These are phyloP conservation scores for Merodon equestris DNA, from an alignment of 2,888 invertebrate genomes.

Conservation along the genomic window DNA sequence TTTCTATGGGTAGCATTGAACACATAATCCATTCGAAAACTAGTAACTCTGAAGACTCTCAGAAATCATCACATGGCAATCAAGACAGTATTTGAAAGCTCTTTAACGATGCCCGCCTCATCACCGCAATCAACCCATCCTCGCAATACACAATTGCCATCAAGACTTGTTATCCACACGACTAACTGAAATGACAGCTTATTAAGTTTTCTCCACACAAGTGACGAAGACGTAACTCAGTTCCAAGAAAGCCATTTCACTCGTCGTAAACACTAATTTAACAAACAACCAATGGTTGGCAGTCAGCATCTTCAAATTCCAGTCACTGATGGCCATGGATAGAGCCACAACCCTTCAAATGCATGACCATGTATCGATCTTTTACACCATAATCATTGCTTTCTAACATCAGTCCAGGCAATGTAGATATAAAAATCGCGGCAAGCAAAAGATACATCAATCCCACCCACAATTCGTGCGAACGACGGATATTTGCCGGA, in stretches of 20 bases:
- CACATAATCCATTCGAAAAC: no score
- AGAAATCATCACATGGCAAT: no score
- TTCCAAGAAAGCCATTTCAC: no score
- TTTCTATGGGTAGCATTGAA: no score
- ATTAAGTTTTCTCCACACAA: constrained; percentile 6
- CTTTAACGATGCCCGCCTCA: neutral
- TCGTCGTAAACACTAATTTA: constrained; percentile 24
- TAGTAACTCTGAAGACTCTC: no score
- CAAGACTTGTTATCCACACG: constrained; percentile 30
- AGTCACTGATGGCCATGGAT: constrained; percentile 18
- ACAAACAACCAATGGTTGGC: constrained; percentile 44
- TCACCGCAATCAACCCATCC: constrained; percentile 15
- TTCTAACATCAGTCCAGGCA: constrained; percentile 16
- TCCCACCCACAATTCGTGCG: neutral
- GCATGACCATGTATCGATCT: constrained; percentile 10
- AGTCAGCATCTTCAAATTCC: constrained; percentile 40
- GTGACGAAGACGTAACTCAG: neutral
- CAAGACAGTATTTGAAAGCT: no score
- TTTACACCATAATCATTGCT: constrained; percentile 38
- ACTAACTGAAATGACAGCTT: constrained; percentile 34
- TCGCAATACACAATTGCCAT: constrained; percentile 28
- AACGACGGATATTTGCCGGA: no score
- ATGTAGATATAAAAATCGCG: constrained; percentile 47
- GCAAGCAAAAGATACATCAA: constrained; percentile 29
- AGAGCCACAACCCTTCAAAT: neutral